phyloP scores from a whole-genome alignment of 2,797 vertebrate species.

The Liparis tanakae region DNA sequence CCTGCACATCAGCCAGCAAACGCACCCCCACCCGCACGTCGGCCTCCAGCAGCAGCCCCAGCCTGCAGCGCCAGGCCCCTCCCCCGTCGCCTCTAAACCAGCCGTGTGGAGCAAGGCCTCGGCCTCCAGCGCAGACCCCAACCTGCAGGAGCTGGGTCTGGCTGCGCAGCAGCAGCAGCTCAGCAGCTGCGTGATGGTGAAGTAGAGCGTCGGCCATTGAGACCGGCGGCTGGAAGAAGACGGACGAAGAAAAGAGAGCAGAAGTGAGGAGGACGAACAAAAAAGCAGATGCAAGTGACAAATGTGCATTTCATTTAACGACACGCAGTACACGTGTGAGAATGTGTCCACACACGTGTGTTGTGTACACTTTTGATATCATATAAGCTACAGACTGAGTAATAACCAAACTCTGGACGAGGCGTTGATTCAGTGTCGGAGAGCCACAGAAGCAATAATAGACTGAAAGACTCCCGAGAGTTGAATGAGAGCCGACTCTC shows the following conservation, averaged over 20 bases:
- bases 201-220: slow-evolving; percentile 66
- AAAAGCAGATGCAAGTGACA: slow-evolving; percentile 36
- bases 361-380: slow-evolving; percentile 58
- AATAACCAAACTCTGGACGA: slow-evolving; percentile 83
- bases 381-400: slow-evolving; percentile 80
- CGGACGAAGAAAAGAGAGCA: slow-evolving; percentile 28
- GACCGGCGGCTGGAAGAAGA: slow-evolving; percentile 20
- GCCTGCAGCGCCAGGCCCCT: slow-evolving; percentile 50
- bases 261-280: slow-evolving; percentile 40
- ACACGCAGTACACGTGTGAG: slow-evolving; percentile 52
- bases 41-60: slow-evolving; percentile 71
- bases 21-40: slow-evolving; percentile 64
- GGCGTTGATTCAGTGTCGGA: slow-evolving; percentile 40
- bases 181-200: slow-evolving; percentile 92
- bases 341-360: slow-evolving; percentile 37
- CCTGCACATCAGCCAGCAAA: slow-evolving; percentile 87
- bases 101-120: slow-evolving; percentile 83
- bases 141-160: slow-evolving; percentile 76
- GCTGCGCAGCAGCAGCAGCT: slow-evolving; percentile 79
- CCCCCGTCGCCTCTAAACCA: slow-evolving; percentile 74
- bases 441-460: slow-evolving; percentile 82
- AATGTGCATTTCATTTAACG: slow-evolving; percentile 45
- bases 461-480: slow-evolving; percentile 62
- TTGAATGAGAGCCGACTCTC: slow-evolving; percentile 53
- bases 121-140: slow-evolving; percentile 65